Evolutionary conservation across 2,113 vertebrate genomes (phyloP).

Genomic region (Rhinichthys klamathensis): DNA sequence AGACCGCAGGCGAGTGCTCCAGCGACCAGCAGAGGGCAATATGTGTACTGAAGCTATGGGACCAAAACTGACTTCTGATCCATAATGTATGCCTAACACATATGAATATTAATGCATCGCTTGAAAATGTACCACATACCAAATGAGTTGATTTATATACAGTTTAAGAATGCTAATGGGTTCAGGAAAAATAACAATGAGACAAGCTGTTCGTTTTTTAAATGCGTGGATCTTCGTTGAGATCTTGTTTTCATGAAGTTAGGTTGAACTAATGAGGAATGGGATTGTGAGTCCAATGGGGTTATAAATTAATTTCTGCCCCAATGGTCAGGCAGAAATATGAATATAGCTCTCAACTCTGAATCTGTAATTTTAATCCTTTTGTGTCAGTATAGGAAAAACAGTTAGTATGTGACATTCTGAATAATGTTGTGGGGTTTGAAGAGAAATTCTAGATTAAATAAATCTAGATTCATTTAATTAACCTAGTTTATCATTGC

Average conservation of each 20-base stretch:
- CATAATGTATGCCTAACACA: neutral
- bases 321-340: neutral
- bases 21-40: conserved; percentile 70
- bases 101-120: neutral
- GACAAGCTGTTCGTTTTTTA: neutral
- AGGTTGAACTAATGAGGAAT: conserved; percentile 32
- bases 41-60: conserved; percentile 52
- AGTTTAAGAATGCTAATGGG: neutral
- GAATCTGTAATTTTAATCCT: conserved; percentile 6
- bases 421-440: neutral
- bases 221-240: neutral
- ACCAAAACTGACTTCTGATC: neutral
- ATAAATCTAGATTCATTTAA: neutral
- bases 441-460: neutral
- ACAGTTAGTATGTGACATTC: too few species aligned
- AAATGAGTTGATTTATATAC: neutral
- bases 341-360: neutral
- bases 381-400: neutral
- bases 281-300: neutral
- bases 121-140: neutral
- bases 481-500: neutral
- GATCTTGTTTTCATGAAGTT: neutral
- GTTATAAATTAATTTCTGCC: neutral
- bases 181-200: neutral
- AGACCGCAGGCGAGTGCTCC: conserved; percentile 66